Evolutionary conservation across 2,113 vertebrate species (phyloP), one percentile per base, ranked within the genome.

Genomic region (Atlantisia rogersi): DNA sequence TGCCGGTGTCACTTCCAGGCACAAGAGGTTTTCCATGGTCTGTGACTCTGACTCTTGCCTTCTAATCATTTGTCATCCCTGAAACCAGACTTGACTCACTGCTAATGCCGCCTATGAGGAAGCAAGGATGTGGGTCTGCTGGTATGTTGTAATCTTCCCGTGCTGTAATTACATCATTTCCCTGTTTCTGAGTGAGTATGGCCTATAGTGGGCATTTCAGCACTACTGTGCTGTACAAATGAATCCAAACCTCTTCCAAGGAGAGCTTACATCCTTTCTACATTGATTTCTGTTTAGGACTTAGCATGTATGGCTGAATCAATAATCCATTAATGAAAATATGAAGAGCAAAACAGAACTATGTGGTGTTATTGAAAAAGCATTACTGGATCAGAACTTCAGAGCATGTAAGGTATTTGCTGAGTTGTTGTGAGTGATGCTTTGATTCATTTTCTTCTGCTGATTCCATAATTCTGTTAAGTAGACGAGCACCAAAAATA

Each of bases 361-460:
- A 4, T 39, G 13, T 58, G 31, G 37, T 63, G 19, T 37, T 90
- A 35, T 13, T 93, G 76, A 78, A 82, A 82, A 86, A 0, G 2
- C 44, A 67, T 86, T 71, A n/a, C 64, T 94, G 56, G 11, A 46
- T 75, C 31, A 60, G 82, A 90, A 56, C 56, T 82, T 63, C 32
- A 71, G 46, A 70, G 29, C 31, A n/a, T 7, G 16, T 44, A 4
- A 83, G 75, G 28, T 56, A 83, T 81, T 86, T 92, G 46, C 68
- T 88, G 85, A 93, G 65, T 60, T 88, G 31, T 64, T 59, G 15
- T 42, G 42, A 94, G 55, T 63, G 14, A 52, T 63, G 68, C 77
- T 90, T 88, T 92, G 87, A 95, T 90, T 88, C 89, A 50, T 83
- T 85, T 91, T 88, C 64, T 86, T 83, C 60, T 86, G 75, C 68